Base-by-base conservation (phyloP, 1,140 invertebrate genomes). In the Ceratina australensis region DNA sequence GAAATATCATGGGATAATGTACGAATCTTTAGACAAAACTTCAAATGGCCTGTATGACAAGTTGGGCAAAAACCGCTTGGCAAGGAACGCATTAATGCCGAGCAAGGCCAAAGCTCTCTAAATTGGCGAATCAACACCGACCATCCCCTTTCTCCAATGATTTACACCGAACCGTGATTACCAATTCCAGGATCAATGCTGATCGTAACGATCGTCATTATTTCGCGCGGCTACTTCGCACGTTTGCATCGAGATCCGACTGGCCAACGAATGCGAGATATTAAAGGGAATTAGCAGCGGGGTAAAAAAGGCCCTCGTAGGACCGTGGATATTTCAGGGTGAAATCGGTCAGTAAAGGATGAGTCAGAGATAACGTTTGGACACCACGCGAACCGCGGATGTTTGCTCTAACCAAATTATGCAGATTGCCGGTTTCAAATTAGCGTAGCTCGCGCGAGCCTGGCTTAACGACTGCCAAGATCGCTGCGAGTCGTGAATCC, bases 351-450 rank as follows among this genome's bases (percentile, higher is more conserved):
- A 16, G 52, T n/a, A 42, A 42, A 42, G 33, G 52, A 54, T n/a
- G 52, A 54, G 52, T 54, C 52, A 54, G 16, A 54, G 73, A 77
- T 69, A 64, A 77, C 72, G 20, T 69, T 22, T 33, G 71, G 20
- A 10, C 20, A 24, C 50, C 50, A 18, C 18, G 61, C 64, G 49
- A 49, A 28, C 26, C 50, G 33, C 33, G 74, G 67, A 71, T 76
- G 72, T 60, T 79, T 63, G 64, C 66, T 50, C 26, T 49, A 54
- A 60, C 59, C 71, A 69, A 84, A 77, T 80, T 80, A 80, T 83
- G 69, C 81, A 72, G 61, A 81, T 78, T 61, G 72, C 47, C 59
- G 52, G 50, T 60, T 67, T 78, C 64, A 57, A 78, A 80, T 72
- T 80, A 74, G 73, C 63, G 69, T 54, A 42, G 28, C 69, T n/a